Base-by-base conservation (phyloP, 2,888 invertebrate genomes). In the Melanotus villosus region DNA sequence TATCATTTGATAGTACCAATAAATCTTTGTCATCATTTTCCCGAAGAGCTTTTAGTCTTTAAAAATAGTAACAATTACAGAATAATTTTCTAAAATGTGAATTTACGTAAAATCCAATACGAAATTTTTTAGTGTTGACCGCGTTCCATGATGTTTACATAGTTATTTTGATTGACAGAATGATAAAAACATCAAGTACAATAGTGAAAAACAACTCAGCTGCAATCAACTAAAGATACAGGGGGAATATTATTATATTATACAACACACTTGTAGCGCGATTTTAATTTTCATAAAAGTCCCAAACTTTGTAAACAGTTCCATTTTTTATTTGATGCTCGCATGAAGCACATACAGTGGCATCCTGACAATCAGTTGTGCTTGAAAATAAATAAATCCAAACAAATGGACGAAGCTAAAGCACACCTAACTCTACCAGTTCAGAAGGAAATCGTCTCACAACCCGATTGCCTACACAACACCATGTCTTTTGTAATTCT, bases 401-500 rank as follows among this genome's bases (percentile, higher is more conserved):
- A n/a, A n/a, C n/a, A 47, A 47, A 23, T 47, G 47, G 23, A 23
- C 7, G 23, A 23, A 0, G 21, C 7, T n/a, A 47, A 47, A 23
- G 9, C 47, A n/a, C 41, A 41, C 4, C 32, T 52, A 32, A 18
- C 52, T 5, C 30, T 52, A 16, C 2, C 16, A 1, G 5, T 52
- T 18, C 32, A 32, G 9, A 14, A 32, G 10, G 23, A 47, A 10
- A 5, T 16, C 23, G 16, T 16, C 2, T 26, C 26, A 14, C 54
- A 64, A 47, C 59, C 57, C 0, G 68, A 68, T 0, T 75, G 50
- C 41, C 75, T 82, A 14, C 78, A 81, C 65, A 76, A 79, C 26
- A 76, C 73, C 32, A 75, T 81, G 21, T 75, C 77, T n/a, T 80
- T 78, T 59, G 74, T 79, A 7, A 32, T 70, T 10, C n/a, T 63